Conservation (phyloP, 2,113 vertebrate species). For the Sciurus niger region DNA sequence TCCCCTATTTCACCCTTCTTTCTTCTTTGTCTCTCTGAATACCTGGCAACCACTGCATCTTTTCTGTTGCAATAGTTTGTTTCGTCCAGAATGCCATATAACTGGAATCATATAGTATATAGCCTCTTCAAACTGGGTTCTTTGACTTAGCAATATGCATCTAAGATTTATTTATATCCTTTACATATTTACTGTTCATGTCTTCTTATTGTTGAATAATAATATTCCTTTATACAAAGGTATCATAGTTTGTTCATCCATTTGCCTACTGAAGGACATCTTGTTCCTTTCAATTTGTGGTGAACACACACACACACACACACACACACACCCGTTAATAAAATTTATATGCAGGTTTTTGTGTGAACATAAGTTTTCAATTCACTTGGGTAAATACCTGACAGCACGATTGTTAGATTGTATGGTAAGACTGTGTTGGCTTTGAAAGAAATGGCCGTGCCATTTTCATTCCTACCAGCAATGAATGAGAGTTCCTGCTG, state of each 20-base stretch:
- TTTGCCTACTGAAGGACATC: not conserved
- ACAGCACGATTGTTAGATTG: not conserved
- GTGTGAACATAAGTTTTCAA: not conserved
- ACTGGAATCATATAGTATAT: not conserved
- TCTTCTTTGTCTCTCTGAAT: not conserved
- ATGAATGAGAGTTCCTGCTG: not conserved
- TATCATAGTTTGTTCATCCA: not conserved
- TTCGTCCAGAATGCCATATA: not conserved
- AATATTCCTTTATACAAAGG: not conserved
- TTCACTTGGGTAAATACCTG: not conserved
- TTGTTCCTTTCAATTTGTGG: not conserved
- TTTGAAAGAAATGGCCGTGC: not conserved
- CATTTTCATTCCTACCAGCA: not conserved
- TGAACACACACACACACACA: too few species aligned
- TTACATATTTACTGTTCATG: not conserved
- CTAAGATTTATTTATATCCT: slow-evolving; percentile 23
- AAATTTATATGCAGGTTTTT: not conserved
- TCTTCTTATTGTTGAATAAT: not conserved
- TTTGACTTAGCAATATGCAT: not conserved
- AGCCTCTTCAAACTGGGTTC: not conserved
- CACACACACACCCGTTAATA: not conserved
- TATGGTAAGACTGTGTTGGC: not conserved
- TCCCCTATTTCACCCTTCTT: not conserved
- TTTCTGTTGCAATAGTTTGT: not conserved
- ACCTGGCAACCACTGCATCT: not conserved